A percentile compares a stretch with the other conserved stretches of the same genome.
phyloP scores from a whole-genome alignment of 2,888 invertebrate species.

The Xylota sylvarum region DNA sequence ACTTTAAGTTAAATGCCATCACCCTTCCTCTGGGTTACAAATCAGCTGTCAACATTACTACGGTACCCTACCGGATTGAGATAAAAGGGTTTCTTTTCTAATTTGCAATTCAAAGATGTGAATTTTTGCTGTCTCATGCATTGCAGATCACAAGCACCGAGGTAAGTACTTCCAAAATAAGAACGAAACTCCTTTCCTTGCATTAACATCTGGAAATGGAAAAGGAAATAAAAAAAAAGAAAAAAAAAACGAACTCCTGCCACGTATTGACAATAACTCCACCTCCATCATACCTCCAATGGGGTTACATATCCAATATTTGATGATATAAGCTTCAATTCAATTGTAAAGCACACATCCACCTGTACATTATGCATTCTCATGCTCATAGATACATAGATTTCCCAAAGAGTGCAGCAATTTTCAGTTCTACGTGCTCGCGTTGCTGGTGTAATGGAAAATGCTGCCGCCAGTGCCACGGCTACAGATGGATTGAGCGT shows the following conservation, averaged over 20 bases:
- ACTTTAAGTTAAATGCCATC: neutral
- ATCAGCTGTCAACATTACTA: neutral
- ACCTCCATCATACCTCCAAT: neutral
- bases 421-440: neutral
- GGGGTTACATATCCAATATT: conserved; percentile 23
- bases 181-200: conserved; percentile 21
- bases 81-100: conserved; percentile 39
- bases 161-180: conserved; percentile 1
- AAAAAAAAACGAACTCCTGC: conserved; percentile 3
- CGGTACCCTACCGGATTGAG: neutral
- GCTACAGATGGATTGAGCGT: conserved; percentile 53
- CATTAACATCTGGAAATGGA: conserved; percentile 24
- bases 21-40: neutral
- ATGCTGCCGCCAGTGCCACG: conserved; percentile 9
- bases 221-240: conserved; percentile 15
- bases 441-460: neutral
- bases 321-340: conserved; percentile 35
- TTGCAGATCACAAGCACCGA: conserved; percentile 41
- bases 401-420: conserved; percentile 23
- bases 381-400: neutral
- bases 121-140: conserved; percentile 33
- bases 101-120: conserved; percentile 58
- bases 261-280: conserved; percentile 30
- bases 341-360: conserved; percentile 17
- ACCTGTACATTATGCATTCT: conserved; percentile 29